phyloP scores from a whole-genome alignment of 2,113 vertebrate species.

The Typhlomys cinereus region DNA sequence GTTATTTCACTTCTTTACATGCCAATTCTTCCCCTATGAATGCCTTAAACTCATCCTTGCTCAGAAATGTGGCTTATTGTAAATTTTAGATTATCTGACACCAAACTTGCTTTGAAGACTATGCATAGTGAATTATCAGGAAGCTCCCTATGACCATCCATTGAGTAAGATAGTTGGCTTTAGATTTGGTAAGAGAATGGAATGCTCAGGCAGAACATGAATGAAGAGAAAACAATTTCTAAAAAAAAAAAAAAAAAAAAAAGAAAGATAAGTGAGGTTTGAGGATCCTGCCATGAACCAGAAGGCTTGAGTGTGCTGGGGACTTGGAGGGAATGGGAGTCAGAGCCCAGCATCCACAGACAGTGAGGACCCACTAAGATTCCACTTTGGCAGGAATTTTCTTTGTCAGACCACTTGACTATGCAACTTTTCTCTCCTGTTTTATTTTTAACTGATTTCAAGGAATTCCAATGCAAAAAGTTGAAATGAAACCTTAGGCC shows the following conservation, averaged over 20 bases:
- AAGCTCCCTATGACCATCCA: neutral
- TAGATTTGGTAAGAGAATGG: neutral
- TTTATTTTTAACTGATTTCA: slow-evolving; percentile 14
- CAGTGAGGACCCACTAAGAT: no score
- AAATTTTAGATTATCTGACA: neutral
- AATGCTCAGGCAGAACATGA: neutral
- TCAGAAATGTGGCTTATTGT: neutral
- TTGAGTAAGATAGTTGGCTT: neutral
- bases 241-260: neutral
- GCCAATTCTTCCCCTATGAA: neutral
- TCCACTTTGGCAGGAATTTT: neutral
- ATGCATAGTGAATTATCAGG: neutral
- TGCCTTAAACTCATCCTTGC: neutral
- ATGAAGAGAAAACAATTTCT: neutral
- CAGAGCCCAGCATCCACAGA: neutral
- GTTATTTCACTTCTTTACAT: neutral
- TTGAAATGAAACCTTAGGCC: slow-evolving; percentile 56
- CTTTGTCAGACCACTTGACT: neutral
- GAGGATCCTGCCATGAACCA: neutral
- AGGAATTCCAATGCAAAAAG: slow-evolving; percentile 47
- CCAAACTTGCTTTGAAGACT: neutral
- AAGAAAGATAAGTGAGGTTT: neutral
- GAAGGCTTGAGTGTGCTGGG: neutral
- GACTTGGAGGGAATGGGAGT: neutral
- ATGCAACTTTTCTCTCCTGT: slow-evolving; percentile 36